Conservation (phyloP, 2,113 vertebrate species). For the Cariama cristata region DNA sequence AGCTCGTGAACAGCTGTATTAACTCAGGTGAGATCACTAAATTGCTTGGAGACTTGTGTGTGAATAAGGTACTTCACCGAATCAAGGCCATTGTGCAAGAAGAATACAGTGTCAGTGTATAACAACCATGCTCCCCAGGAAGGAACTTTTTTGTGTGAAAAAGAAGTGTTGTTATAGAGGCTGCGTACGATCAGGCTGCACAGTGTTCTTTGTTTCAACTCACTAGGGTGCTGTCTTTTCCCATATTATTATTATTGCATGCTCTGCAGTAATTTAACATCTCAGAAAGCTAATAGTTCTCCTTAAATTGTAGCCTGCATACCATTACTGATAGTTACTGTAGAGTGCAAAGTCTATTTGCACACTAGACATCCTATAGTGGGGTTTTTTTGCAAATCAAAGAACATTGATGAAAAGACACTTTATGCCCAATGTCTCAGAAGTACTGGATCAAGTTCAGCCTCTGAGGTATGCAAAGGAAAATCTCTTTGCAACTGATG, state of each 20-base stretch:
- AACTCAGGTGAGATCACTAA: not conserved
- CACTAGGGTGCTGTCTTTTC: constrained; percentile 44
- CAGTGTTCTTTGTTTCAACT: constrained; percentile 54
- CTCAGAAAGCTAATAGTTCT: constrained; percentile 58
- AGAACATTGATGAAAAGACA: constrained; percentile 38
- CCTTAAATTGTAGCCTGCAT: constrained; percentile 64
- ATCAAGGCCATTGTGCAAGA: constrained; percentile 3
- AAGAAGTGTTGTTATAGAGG: constrained; percentile 26
- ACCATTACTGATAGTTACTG: constrained; percentile 31
- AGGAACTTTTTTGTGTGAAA: constrained; percentile 8
- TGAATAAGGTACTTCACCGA: constrained; percentile 2
- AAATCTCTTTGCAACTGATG: not conserved
- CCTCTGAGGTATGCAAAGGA: not conserved
- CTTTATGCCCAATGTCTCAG: not conserved
- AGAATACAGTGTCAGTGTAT: not conserved
- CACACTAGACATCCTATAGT: not conserved
- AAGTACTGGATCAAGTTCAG: not conserved
- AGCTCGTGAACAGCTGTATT: not conserved
- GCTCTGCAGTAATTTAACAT: constrained; percentile 52
- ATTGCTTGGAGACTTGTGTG: not conserved
- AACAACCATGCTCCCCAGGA: constrained; percentile 5
- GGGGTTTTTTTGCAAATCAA: constrained; percentile 24
- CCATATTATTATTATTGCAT: constrained; percentile 49
- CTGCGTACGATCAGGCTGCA: not conserved
- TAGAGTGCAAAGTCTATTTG: constrained; percentile 65